These are phyloP conservation scores for Lagria hirta DNA, from an alignment of 2,888 invertebrate genomes.

Conservation along the genomic window DNA sequence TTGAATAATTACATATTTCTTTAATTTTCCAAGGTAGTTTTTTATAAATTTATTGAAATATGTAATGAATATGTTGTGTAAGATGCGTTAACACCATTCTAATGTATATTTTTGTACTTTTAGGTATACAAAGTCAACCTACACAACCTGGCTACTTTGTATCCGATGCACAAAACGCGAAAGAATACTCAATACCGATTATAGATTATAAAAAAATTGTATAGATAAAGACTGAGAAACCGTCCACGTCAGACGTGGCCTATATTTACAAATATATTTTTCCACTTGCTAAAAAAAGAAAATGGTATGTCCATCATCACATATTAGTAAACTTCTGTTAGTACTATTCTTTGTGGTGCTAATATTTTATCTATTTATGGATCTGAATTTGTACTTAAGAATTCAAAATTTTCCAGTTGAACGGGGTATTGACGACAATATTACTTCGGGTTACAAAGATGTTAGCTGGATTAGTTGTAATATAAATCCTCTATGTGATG, in stretches of 20 bases:
- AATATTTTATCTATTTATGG: slow-evolving; percentile 72
- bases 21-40: too few relatives aligned
- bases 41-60: too few relatives aligned
- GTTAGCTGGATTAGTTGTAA: slow-evolving; percentile 67
- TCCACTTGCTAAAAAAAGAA: slow-evolving; percentile 33
- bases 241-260: slow-evolving; percentile 26
- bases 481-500: slow-evolving; percentile 74
- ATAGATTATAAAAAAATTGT: slow-evolving; percentile 4
- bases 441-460: slow-evolving; percentile 55
- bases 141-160: slow-evolving; percentile 19
- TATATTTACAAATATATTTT: slow-evolving; percentile 11
- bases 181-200: not conserved
- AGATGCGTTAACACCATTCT: slow-evolving; percentile 15
- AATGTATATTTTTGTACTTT: slow-evolving; percentile 14
- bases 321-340: slow-evolving; percentile 70
- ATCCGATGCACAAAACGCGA: slow-evolving; percentile 5
- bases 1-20: too few relatives aligned
- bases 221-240: slow-evolving; percentile 30
- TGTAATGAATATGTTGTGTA: too few relatives aligned
- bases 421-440: slow-evolving; percentile 47
- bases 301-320: slow-evolving; percentile 74
- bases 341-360: slow-evolving; percentile 60
- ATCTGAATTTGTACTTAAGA: slow-evolving; percentile 68
- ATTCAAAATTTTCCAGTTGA: slow-evolving; percentile 70
- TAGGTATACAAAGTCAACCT: slow-evolving; percentile 21